Conservation (phyloP, 2,113 vertebrate species). For the Rattus norvegicus region DNA sequence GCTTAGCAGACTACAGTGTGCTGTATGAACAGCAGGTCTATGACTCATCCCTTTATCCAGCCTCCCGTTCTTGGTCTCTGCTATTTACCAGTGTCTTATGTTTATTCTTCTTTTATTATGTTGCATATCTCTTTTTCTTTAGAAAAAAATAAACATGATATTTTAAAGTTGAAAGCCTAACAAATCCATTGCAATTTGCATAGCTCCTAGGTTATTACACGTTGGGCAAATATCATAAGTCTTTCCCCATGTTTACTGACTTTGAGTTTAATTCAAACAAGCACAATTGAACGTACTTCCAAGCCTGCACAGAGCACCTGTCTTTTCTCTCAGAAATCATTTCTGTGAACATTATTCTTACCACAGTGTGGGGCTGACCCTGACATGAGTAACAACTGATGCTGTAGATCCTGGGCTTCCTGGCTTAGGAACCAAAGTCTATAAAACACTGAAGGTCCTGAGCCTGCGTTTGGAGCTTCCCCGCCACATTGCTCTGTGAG, state of each 20-base stretch:
- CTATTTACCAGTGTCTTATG: slow-evolving; percentile 32
- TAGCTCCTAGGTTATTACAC: slow-evolving; percentile 52
- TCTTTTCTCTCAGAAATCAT: slow-evolving; percentile 20
- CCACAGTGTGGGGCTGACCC: not conserved
- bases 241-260: slow-evolving; percentile 34
- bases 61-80: slow-evolving; percentile 29
- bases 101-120: slow-evolving; percentile 50
- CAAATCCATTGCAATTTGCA: slow-evolving; percentile 57
- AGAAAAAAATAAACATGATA: slow-evolving; percentile 63
- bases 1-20: not conserved
- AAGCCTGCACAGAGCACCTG: not conserved
- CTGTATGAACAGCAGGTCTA: not conserved
- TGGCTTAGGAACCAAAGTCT: not conserved
- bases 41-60: not conserved
- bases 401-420: not conserved
- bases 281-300: not conserved
- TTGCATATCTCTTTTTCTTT: slow-evolving; percentile 53
- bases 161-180: slow-evolving; percentile 66
- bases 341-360: not conserved
- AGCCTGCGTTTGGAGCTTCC: not conserved
- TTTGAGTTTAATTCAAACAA: slow-evolving; percentile 55
- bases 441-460: not conserved
- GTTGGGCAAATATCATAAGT: slow-evolving; percentile 16
- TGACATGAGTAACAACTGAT: not conserved
- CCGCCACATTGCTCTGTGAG: not conserved